These are phyloP conservation scores for Pardosa pseudoannulata DNA, from an alignment of 2,888 invertebrate species.

Conservation along the genomic window DNA sequence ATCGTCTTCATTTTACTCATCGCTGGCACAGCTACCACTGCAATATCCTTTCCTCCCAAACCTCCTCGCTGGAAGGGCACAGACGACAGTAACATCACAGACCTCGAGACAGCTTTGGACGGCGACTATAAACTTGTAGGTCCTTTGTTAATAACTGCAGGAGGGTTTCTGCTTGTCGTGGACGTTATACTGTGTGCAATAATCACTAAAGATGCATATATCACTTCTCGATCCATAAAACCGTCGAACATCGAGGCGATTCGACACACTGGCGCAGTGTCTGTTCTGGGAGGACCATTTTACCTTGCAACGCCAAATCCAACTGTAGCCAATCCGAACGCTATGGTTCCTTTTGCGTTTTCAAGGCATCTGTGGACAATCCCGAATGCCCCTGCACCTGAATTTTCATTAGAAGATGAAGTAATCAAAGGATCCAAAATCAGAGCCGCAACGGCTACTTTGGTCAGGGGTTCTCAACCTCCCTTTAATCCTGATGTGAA, in stretches of 20 bases:
- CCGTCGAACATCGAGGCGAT: neutral
- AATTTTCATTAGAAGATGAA: slow-evolving; percentile 19
- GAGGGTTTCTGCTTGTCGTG: slow-evolving; percentile 37
- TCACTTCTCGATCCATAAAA: neutral
- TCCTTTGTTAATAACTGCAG: slow-evolving; percentile 49
- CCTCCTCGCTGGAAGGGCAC: neutral
- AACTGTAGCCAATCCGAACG: neutral
- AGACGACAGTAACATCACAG: neutral
- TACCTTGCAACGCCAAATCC: slow-evolving; percentile 31
- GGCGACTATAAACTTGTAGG: slow-evolving; percentile 58
- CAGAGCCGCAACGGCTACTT: slow-evolving; percentile 35
- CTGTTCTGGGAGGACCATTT: slow-evolving; percentile 50
- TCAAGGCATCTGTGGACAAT: slow-evolving; percentile 30
- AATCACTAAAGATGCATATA: slow-evolving; percentile 45
- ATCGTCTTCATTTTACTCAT: slow-evolving; percentile 51
- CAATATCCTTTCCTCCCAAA: slow-evolving; percentile 52
- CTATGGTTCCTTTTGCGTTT: slow-evolving; percentile 26
- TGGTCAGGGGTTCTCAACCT: slow-evolving; percentile 29
- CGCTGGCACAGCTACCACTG: slow-evolving; percentile 60
- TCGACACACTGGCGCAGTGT: neutral
- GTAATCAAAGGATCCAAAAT: slow-evolving; percentile 17
- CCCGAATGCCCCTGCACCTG: slow-evolving; percentile 58
- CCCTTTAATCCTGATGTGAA: slow-evolving; percentile 55
- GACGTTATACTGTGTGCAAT: slow-evolving; percentile 34
- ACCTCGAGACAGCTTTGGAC: slow-evolving; percentile 36